Base-by-base conservation (phyloP, 2,888 invertebrate genomes). In the Rhynchonema sp. region DNA sequence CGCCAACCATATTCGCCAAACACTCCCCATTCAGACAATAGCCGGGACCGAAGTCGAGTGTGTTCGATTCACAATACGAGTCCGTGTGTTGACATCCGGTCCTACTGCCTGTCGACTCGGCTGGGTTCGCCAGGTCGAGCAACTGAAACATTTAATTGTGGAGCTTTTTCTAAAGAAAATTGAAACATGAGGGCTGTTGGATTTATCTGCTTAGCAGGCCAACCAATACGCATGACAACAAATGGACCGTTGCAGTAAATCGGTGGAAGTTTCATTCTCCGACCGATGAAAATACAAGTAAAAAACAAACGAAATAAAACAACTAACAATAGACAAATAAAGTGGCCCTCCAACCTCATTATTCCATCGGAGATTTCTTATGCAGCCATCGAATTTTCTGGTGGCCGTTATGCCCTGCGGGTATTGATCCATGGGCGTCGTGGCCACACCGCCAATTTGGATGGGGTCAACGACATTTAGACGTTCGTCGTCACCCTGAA, bases 41-140 rank as follows among this genome's bases (percentile, higher is more conserved):
- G 46, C 63, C 64, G 9, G 65, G 57, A 28, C 62, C 55, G 1
- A 63, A 60, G 0, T 86, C 87, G 25, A 86, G 81, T 66, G 87
- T 87, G 55, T 87, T 86, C 65, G 71, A 73, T 62, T 86, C 84
- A 74, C 94, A 92, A 52, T 85, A 82, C 69, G 89, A 87, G 70
- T 94, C 92, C 20, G 91, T 88, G 71, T 87, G 87, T 0, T 87
- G 85, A 74, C 96, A 98, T 2, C 92, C 91, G 1, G 86, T 83
- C 1, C 84, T 82, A 1, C n/a, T n/a, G 25, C 2, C n/a, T 22
- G 13, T 26, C 46, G n/a, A 6, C 30, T 63, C 77, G 1, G 91
- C 92, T 1, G 92, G 90, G 73, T 87, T 86, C 0, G 90, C 90
- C 66, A 98, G 78, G 73, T 98, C 96, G 74, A 96, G 96, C 59